Evolutionary conservation across 1,140 invertebrate genomes (phyloP), one percentile per base, ranked within the genome.

Genomic region (Ruditapes philippinarum): DNA sequence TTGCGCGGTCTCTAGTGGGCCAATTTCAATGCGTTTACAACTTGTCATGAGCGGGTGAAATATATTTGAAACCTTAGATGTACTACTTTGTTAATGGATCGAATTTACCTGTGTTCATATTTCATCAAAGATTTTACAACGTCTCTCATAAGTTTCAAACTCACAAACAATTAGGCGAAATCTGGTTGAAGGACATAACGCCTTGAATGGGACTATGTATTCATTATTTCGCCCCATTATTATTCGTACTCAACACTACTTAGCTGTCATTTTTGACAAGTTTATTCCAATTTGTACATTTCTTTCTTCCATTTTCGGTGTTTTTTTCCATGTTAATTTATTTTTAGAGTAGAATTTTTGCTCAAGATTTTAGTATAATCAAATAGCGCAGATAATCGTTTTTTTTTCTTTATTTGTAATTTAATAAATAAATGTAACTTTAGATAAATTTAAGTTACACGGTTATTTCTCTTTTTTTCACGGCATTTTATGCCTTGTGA

Each of bases 321-420:
- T 87, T 76, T 85, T 78, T 78, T 45, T 68, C 54, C 70, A 88
- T 80, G 85, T 88, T 88, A 88, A 88, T 88, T 88, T 88, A 88
- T 88, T 88, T 68, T 65, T 88, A 88, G 76, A 49, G 51, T 88
- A 88, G 85, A 36, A 5, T 33, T 88, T 73, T 84, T 88, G 85
- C 85, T 88, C 85, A 88, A 88, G 36, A 45, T 88, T 80, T 79
- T 88, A 54, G 74, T 33, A 31, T 38, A 17, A 70, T 70, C 65
- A 70, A 70, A 38, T 70, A 70, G 65, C 65, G 33, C 33, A 33
- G 65, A 40, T 70, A 40, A 70, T 70, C 65, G 38, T 70, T 38
- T 9, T 4, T 19, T 70, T 70, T 36, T n/a, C n/a, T n/a, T n/a
- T n/a, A n/a, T 70, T 12, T 36, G n/a, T 19, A 1, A 7, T 70